phyloP scores from a whole-genome alignment of 2,888 invertebrate species.

The Smittia aterrima region DNA sequence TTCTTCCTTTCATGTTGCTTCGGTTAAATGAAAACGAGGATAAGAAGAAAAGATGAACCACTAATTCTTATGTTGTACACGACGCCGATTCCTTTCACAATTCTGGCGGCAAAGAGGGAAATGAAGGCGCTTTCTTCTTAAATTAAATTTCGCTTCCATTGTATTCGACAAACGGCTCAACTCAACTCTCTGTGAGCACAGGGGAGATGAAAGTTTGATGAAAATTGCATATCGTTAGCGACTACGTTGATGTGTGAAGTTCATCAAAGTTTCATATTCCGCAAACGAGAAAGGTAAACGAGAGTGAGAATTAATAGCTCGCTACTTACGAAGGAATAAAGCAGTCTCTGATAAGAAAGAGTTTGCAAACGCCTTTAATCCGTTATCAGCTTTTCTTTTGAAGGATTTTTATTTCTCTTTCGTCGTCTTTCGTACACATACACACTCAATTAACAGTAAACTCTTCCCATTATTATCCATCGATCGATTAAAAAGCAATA shows the following conservation, averaged over 20 bases:
- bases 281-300: too few relatives aligned
- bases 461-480: constrained; percentile 20
- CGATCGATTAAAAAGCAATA: constrained; percentile 33
- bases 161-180: too few relatives aligned
- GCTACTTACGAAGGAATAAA: too few relatives aligned
- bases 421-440: not conserved
- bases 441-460: constrained; percentile 10
- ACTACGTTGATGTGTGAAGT: constrained; percentile 20
- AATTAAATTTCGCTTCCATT: not conserved
- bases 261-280: constrained; percentile 23
- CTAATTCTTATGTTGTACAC: not conserved
- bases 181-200: not conserved
- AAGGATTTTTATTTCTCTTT: not conserved
- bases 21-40: not conserved
- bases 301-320: too few relatives aligned
- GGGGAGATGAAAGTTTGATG: constrained; percentile 4
- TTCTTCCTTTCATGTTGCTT: not conserved
- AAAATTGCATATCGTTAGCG: not conserved
- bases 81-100: not conserved
- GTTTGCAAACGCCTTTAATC: too few relatives aligned
- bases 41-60: not conserved
- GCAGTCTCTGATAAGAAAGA: too few relatives aligned
- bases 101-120: not conserved
- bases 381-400: too few relatives aligned
- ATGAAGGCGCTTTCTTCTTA: not conserved